Evolutionary conservation across 2,113 vertebrate genomes (phyloP).

Genomic region (Antechinus stuartii): DNA sequence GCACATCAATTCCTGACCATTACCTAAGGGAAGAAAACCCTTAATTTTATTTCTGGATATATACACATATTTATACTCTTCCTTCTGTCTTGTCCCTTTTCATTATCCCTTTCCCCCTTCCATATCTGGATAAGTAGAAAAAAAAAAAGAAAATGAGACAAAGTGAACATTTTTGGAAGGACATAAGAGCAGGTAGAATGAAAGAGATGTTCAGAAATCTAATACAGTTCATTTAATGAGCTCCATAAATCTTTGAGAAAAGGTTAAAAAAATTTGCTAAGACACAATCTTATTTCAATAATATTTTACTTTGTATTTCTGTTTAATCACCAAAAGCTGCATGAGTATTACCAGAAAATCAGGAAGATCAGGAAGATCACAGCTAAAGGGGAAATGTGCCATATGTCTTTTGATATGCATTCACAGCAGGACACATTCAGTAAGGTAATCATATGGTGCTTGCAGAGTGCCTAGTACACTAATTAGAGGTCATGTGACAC

Average conservation of each 20-base stretch:
- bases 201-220: neutral
- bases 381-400: neutral
- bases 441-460: neutral
- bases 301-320: neutral
- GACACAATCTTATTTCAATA: slow-evolving; percentile 6
- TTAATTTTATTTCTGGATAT: neutral
- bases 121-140: neutral
- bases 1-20: neutral
- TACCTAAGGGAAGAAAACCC: neutral
- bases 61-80: neutral
- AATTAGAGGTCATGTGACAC: neutral
- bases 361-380: neutral
- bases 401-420: neutral
- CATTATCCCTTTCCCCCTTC: neutral
- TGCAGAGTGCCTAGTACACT: neutral
- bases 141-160: neutral
- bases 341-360: neutral
- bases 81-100: neutral
- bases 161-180: neutral
- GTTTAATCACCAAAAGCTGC: neutral
- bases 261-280: neutral
- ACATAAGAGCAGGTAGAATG: neutral
- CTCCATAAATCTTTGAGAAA: slow-evolving; percentile 33
- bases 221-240: neutral
- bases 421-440: neutral